Conservation (phyloP, 2,888 invertebrate species). For the Eudemis profundana region DNA sequence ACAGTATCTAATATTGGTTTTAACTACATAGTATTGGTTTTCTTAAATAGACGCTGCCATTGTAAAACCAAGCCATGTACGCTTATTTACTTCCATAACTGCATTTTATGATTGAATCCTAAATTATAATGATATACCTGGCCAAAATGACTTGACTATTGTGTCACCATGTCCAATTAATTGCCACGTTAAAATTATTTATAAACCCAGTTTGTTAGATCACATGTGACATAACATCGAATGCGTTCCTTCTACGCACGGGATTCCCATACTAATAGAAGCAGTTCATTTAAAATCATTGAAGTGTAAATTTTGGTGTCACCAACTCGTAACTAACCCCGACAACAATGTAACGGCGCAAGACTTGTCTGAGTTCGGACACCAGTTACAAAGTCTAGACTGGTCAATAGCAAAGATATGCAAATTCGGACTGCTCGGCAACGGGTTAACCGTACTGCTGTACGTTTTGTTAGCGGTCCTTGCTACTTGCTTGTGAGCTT, state of each 20-base stretch:
- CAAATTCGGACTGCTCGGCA: slow-evolving; percentile 54
- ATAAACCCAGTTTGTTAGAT: background rate
- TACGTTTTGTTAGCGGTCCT: slow-evolving; percentile 31
- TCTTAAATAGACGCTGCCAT: no score
- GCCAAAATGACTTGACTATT: background rate
- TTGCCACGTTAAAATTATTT: background rate
- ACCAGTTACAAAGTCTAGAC: slow-evolving; percentile 73
- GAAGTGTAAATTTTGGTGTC: slow-evolving; percentile 40
- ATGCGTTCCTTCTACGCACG: slow-evolving; percentile 10
- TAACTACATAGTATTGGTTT: no score
- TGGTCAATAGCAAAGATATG: slow-evolving; percentile 71
- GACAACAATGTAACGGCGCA: slow-evolving; percentile 43
- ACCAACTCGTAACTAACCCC: slow-evolving; percentile 29
- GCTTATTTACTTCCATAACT: no score
- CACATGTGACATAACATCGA: background rate
- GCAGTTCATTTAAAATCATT: slow-evolving; percentile 29
- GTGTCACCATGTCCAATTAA: background rate
- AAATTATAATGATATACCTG: background rate
- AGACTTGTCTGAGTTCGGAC: slow-evolving; percentile 62
- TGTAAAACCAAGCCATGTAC: no score
- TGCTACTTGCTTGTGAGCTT: slow-evolving; percentile 19
- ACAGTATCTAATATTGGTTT: no score
- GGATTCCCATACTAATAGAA: slow-evolving; percentile 26
- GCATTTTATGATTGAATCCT: no score
- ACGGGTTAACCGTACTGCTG: slow-evolving; percentile 46